phyloP scores from a whole-genome alignment of 2,113 vertebrate species.

The Pluvialis apricaria region DNA sequence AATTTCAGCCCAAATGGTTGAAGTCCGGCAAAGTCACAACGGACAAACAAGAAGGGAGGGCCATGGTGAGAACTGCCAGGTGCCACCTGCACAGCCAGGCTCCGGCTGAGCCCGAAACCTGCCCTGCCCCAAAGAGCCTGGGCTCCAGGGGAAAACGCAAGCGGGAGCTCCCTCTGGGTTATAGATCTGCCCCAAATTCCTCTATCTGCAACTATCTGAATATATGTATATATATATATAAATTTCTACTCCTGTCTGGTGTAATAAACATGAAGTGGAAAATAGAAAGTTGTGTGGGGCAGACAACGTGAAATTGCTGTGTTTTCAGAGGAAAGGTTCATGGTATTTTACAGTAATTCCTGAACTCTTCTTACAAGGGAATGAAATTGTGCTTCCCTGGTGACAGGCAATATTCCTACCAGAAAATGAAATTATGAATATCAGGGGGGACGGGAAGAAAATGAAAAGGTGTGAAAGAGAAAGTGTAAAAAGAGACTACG shows the following conservation, averaged over 20 bases:
- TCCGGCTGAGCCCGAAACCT: neutral
- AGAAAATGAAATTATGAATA: neutral
- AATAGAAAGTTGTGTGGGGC: neutral
- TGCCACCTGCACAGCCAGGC: neutral
- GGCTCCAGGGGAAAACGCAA: neutral
- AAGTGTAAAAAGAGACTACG: neutral
- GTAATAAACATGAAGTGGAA: neutral
- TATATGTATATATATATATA: neutral
- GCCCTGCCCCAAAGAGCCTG: neutral
- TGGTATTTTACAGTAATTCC: neutral
- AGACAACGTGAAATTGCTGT: neutral
- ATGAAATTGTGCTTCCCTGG: neutral
- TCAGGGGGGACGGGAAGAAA: neutral
- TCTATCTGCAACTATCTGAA: neutral
- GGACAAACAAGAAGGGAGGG: slow-evolving; percentile 5
- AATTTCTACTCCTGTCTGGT: neutral
- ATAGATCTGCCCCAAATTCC: neutral
- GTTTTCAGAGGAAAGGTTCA: neutral
- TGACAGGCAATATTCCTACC: neutral
- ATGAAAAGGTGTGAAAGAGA: neutral
- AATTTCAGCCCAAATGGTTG: neutral
- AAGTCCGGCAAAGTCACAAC: neutral
- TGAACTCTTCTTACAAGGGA: neutral
- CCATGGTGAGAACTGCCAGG: slow-evolving; percentile 11
- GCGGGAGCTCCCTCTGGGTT: neutral